phyloP scores from a whole-genome alignment of 2,113 vertebrate genomes.

The Mesocricetus auratus region DNA sequence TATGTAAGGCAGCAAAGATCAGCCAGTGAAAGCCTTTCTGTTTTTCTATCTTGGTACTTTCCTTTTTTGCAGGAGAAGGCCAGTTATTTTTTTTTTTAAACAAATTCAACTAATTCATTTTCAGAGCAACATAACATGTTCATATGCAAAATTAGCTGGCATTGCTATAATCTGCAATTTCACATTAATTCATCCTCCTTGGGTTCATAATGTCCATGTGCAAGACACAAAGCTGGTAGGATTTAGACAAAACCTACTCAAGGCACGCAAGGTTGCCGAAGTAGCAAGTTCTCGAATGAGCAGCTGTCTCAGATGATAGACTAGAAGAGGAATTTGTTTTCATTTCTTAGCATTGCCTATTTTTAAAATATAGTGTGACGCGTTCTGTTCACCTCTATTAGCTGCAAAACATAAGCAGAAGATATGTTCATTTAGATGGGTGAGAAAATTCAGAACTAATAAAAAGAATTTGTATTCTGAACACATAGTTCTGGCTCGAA shows the following conservation, averaged over 20 bases:
- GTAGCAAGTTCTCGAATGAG: background rate
- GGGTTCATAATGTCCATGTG: background rate
- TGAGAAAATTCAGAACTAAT: slow-evolving; percentile 39
- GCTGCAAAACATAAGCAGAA: slow-evolving; percentile 24
- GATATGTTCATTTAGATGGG: slow-evolving; percentile 47
- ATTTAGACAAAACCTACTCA: slow-evolving; percentile 46
- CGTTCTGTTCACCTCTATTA: slow-evolving; percentile 39
- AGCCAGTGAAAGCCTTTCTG: slow-evolving; percentile 30
- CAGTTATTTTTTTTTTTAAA: slow-evolving; percentile 55
- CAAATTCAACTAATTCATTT: slow-evolving; percentile 25
- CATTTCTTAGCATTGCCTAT: slow-evolving; percentile 38
- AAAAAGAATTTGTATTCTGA: slow-evolving; percentile 41
- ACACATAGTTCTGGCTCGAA: slow-evolving; percentile 36
- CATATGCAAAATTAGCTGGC: background rate
- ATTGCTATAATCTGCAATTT: background rate
- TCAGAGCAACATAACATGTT: background rate
- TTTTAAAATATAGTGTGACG: background rate
- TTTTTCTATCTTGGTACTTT: background rate
- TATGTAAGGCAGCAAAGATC: slow-evolving; percentile 51
- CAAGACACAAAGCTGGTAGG: slow-evolving; percentile 36
- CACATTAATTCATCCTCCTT: slow-evolving; percentile 49
- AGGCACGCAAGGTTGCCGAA: slow-evolving; percentile 31
- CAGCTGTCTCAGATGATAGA: background rate
- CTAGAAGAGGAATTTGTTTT: slow-evolving; percentile 51
- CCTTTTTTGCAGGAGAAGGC: background rate